Evolutionary conservation across 2,797 vertebrate genomes (phyloP).

Genomic region (Champsocephalus esox): DNA sequence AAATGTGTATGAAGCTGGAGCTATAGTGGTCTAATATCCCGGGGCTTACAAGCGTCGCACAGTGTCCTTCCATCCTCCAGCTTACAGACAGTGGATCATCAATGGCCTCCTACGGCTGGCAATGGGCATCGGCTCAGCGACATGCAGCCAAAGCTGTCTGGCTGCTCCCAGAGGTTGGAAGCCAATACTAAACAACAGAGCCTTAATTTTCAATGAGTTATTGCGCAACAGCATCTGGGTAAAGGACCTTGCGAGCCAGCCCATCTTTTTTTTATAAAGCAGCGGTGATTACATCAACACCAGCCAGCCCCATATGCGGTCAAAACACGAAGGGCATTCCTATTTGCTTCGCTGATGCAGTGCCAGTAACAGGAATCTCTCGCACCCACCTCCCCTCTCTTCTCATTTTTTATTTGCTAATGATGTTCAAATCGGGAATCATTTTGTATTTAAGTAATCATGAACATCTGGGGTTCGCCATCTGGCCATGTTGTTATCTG

Average conservation of each 20-base stretch:
- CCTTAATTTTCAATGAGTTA: slow-evolving; percentile 70
- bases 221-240: slow-evolving; percentile 81
- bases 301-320: slow-evolving; percentile 9
- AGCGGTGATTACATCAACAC: slow-evolving; percentile 71
- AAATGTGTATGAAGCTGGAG: slow-evolving; percentile 21
- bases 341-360: slow-evolving; percentile 59
- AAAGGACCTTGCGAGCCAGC: slow-evolving; percentile 51
- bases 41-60: slow-evolving; percentile 39
- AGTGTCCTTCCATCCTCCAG: slow-evolving; percentile 43
- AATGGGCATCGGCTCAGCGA: slow-evolving; percentile 39
- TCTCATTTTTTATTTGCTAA: slow-evolving; percentile 76
- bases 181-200: slow-evolving; percentile 68
- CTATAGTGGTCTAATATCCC: slow-evolving; percentile 48
- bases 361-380: slow-evolving; percentile 69
- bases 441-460: slow-evolving; percentile 83
- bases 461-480: slow-evolving; percentile 81
- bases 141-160: slow-evolving; percentile 44
- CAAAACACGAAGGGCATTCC: slow-evolving; percentile 66
- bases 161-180: slow-evolving; percentile 54
- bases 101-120: slow-evolving; percentile 45
- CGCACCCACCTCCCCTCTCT: slow-evolving; percentile 1
- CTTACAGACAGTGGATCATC: slow-evolving; percentile 43
- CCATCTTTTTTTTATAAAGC: slow-evolving; percentile 61
- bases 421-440: slow-evolving; percentile 79
- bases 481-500: slow-evolving; percentile 73